Evolutionary conservation across 1,140 invertebrate species (phyloP).

Genomic region (Papilio xuthus): DNA sequence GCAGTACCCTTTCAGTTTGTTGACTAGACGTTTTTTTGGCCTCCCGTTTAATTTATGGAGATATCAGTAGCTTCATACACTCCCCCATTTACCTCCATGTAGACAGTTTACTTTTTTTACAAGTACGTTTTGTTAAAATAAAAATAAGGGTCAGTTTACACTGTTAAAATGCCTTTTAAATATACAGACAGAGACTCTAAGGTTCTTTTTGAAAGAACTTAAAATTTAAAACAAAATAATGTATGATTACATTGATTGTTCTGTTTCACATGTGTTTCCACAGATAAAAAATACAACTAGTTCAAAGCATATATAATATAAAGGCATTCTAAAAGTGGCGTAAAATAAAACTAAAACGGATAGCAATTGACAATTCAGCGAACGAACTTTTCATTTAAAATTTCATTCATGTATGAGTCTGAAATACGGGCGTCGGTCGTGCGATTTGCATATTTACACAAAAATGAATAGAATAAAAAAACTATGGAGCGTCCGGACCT

Average conservation of each 20-base stretch:
- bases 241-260: not conserved
- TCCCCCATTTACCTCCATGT: not conserved
- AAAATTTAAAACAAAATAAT: too few relatives aligned
- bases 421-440: slow-evolving; percentile 39
- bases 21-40: slow-evolving; percentile 18
- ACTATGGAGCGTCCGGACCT: not conserved
- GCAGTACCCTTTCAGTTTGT: not conserved
- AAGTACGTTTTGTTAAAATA: not conserved
- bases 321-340: not conserved
- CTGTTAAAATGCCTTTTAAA: not conserved
- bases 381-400: slow-evolving; percentile 43
- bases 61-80: slow-evolving; percentile 9
- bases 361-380: slow-evolving; percentile 30
- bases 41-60: slow-evolving; percentile 10
- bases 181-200: too few relatives aligned
- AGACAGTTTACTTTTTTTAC: not conserved
- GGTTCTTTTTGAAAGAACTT: too few relatives aligned
- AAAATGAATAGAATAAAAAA: slow-evolving; percentile 41
- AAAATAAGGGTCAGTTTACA: not conserved
- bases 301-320: not conserved
- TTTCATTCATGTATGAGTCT: slow-evolving; percentile 49
- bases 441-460: slow-evolving; percentile 39
- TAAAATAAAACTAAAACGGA: slow-evolving; percentile 24
- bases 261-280: not conserved
- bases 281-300: not conserved